Conservation (phyloP, 2,888 invertebrate genomes). For the Seira ritae region DNA sequence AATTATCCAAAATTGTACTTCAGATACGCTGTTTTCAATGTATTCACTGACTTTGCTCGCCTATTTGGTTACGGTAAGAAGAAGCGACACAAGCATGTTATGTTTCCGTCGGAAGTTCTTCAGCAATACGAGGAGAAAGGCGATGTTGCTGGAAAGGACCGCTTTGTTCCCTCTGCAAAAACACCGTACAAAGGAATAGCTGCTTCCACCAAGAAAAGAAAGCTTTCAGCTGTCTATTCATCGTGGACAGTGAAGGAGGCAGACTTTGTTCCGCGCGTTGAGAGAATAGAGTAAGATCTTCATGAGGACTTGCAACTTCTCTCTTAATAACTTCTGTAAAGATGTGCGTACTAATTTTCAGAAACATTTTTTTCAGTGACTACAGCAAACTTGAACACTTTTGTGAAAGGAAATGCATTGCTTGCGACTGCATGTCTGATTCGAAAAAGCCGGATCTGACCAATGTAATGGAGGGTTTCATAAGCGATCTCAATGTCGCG, state of each 20-base stretch:
- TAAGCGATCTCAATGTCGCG: slow-evolving; percentile 29
- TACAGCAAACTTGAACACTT: slow-evolving; percentile 15
- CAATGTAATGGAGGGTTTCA: slow-evolving; percentile 39
- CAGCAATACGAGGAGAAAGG: slow-evolving; percentile 44
- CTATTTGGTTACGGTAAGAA: background rate
- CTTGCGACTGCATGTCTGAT: slow-evolving; percentile 32
- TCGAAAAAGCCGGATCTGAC: background rate
- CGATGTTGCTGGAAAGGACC: slow-evolving; percentile 54
- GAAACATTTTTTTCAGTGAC: slow-evolving; percentile 33
- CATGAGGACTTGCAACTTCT: background rate
- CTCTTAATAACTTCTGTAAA: background rate
- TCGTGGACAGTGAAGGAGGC: slow-evolving; percentile 38
- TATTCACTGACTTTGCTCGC: slow-evolving; percentile 38
- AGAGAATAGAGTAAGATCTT: slow-evolving; percentile 40
- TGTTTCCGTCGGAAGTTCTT: slow-evolving; percentile 31
- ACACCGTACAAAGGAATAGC: slow-evolving; percentile 26
- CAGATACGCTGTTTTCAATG: slow-evolving; percentile 34
- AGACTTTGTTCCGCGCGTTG: slow-evolving; percentile 36
- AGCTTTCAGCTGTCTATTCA: slow-evolving; percentile 41
- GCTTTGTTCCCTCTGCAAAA: slow-evolving; percentile 35
- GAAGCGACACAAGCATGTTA: slow-evolving; percentile 29
- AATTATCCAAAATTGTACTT: background rate
- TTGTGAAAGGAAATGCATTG: slow-evolving; percentile 27
- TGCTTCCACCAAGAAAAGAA: slow-evolving; percentile 29
- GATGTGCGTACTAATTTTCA: too few species aligned